These are phyloP conservation scores for Tenthredo mesomela DNA, from an alignment of 2,888 invertebrate species.

Conservation along the genomic window DNA sequence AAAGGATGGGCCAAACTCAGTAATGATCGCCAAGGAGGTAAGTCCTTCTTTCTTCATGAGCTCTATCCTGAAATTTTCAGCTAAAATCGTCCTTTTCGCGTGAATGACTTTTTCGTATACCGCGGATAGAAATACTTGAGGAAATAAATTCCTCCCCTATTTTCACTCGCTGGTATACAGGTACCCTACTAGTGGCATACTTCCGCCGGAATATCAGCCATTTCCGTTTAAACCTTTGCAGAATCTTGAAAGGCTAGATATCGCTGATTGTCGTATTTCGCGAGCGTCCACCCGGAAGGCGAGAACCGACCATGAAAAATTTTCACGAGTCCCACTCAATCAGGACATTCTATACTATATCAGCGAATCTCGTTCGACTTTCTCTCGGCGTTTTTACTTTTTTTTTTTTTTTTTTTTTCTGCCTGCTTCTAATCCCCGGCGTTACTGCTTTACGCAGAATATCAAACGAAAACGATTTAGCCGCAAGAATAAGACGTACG, in stretches of 20 bases:
- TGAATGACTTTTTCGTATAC: neutral
- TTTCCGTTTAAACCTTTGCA: slow-evolving; percentile 17
- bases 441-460: neutral
- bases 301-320: slow-evolving; percentile 3
- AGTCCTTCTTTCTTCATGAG: slow-evolving; percentile 43
- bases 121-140: neutral
- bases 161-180: neutral
- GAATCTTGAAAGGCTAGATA: neutral
- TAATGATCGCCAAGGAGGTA: slow-evolving; percentile 78
- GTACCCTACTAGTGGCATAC: slow-evolving; percentile 1
- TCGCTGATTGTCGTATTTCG: slow-evolving; percentile 8
- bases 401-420: no score
- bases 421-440: neutral
- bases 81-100: neutral
- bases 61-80: slow-evolving; percentile 7
- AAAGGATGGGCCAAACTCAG: slow-evolving; percentile 69
- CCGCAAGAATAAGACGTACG: neutral
- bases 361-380: neutral
- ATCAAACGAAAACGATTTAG: neutral
- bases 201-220: slow-evolving; percentile 33
- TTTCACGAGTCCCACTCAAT: neutral
- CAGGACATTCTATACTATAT: neutral
- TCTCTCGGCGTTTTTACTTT: neutral
- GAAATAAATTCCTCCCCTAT: neutral
- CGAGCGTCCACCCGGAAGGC: slow-evolving; percentile 4